These are phyloP conservation scores for Sorex fumeus DNA, from an alignment of 2,113 vertebrate genomes.

Conservation along the genomic window DNA sequence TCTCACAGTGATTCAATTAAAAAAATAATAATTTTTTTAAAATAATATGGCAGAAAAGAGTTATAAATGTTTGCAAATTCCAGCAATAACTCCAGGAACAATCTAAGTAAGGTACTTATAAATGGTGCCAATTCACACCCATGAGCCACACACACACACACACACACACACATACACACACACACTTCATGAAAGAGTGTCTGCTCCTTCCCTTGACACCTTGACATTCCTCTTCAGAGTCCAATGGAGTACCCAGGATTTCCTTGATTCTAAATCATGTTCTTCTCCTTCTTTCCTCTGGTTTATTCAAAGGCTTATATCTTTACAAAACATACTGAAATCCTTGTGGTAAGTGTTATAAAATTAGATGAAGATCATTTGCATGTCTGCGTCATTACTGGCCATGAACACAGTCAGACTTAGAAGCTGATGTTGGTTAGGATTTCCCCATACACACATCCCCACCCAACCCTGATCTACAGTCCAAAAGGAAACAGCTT, in stretches of 20 bases:
- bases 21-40: no score
- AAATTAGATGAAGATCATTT: constrained; percentile 3
- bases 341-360: neutral
- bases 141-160: neutral
- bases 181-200: neutral
- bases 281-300: no score
- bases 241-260: no score
- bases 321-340: neutral
- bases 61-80: neutral
- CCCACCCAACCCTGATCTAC: no score
- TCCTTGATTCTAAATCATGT: no score
- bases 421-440: neutral
- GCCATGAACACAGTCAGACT: neutral
- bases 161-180: neutral
- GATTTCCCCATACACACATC: neutral
- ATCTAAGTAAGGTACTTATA: neutral
- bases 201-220: neutral
- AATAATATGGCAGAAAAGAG: no score
- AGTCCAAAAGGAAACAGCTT: neutral
- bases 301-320: no score
- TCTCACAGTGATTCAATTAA: no score
- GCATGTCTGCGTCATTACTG: neutral
- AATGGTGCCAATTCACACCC: neutral
- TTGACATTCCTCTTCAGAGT: neutral
- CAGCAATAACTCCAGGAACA: neutral